Evolutionary conservation across 2,797 vertebrate species (phyloP).

Genomic region (Gymnodraco acuticeps): DNA sequence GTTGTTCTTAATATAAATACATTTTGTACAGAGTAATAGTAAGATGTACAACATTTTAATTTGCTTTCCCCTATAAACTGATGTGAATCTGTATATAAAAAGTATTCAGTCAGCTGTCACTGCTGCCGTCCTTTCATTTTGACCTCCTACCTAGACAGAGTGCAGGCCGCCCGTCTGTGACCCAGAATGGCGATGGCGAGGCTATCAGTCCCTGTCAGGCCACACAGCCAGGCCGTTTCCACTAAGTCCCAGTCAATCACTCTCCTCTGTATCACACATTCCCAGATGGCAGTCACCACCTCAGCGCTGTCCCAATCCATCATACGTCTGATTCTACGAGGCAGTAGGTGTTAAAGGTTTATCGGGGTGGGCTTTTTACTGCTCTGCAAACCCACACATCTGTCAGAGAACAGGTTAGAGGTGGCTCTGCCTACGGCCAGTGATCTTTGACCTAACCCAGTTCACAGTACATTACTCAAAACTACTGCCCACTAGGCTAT

Average conservation of each 20-base stretch:
- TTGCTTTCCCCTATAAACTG: neutral
- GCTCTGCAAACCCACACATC: conserved; percentile 40
- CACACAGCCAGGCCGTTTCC: conserved; percentile 42
- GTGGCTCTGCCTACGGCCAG: conserved; percentile 41
- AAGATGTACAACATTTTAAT: no score
- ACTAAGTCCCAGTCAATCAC: conserved; percentile 69
- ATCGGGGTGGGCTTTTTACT: conserved; percentile 31
- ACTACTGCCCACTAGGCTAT: conserved; percentile 19
- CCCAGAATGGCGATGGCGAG: conserved; percentile 55
- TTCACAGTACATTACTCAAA: conserved; percentile 63
- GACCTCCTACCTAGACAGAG: conserved; percentile 48
- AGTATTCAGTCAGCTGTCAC: neutral
- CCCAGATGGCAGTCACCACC: conserved; percentile 61
- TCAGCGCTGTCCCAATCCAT: conserved; percentile 57
- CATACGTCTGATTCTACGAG: conserved; percentile 51
- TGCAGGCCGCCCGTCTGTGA: conserved; percentile 45
- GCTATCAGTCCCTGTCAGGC: conserved; percentile 71
- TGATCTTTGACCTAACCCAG: conserved; percentile 55
- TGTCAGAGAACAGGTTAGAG: conserved; percentile 55
- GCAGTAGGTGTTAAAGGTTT: conserved; percentile 50
- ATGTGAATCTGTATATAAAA: neutral
- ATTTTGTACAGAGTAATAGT: neutral
- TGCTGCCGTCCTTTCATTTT: conserved; percentile 31
- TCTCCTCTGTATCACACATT: conserved; percentile 59
- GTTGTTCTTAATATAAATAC: neutral